Percentiles rank a stretch among this genome's conserved stretches.
Evolutionary conservation across 37 sponge, comb jelly and placozoan genomes (phyloP).

Genomic region (Halisarca cf. caerulea): DNA sequence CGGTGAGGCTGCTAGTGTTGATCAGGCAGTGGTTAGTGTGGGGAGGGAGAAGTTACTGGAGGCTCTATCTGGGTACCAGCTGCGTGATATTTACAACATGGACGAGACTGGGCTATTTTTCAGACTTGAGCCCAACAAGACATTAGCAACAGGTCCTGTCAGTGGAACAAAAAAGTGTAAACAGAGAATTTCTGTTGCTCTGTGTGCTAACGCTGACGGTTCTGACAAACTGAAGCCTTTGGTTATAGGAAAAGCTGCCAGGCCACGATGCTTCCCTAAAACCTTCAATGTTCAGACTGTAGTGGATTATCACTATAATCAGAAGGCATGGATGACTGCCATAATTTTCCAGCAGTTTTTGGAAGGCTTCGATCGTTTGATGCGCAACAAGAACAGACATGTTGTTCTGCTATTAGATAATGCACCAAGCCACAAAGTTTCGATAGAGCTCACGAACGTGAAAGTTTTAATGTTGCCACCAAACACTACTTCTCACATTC

Average conservation of each 20-base stretch:
- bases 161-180: conserved; percentile 11
- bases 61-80: neutral
- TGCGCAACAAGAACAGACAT: neutral
- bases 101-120: conserved; percentile 20
- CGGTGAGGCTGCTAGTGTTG: conserved; percentile 21
- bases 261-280: conserved; percentile 22
- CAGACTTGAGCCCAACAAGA: conserved; percentile 19
- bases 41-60: neutral
- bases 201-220: conserved; percentile 40
- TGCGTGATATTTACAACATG: neutral
- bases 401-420: conserved; percentile 4
- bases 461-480: conserved; percentile 21
- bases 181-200: too few species aligned
- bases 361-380: neutral
- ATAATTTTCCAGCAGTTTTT: too few species aligned
- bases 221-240: conserved; percentile 29
- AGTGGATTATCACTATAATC: conserved; percentile 9
- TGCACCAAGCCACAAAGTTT: neutral
- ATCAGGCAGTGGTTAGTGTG: neutral
- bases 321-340: conserved; percentile 13
- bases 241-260: conserved; percentile 27
- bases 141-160: conserved; percentile 22
- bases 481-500: conserved; percentile 25
- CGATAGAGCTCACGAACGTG: neutral
- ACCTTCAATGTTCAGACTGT: conserved; percentile 17